Base-by-base conservation (phyloP, 2,888 invertebrate genomes). In the Tenthredo livida region DNA sequence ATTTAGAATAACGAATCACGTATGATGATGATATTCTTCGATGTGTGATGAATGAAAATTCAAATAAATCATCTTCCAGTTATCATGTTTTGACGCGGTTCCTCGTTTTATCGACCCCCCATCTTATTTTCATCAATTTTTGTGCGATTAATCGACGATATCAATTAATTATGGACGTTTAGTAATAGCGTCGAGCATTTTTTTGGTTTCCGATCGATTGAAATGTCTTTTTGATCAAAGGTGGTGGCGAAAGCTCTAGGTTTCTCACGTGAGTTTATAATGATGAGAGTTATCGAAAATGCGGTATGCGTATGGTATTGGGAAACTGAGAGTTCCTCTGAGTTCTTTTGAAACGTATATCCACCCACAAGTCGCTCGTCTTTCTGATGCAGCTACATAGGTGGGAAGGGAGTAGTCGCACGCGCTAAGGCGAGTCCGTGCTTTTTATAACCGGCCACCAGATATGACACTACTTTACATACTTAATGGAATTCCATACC, bases 401-500 rank as follows among this genome's bases (percentile, higher is more conserved):
- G 80, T 33, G 80, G 40, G 25, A 61, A 61, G 80, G 58, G 40
- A 40, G 61, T 37, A 80, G 80, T 61, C 80, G 80, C 90, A 89
- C 89, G 88, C 89, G 86, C 84, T 86, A 77, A 86, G 29, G 85
- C 85, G 67, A 86, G 87, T 85, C 70, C 85, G 85, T 85, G 65
- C 85, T 86, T 86, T 87, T 87, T 87, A 84, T 86, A 85, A 85
- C 65, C 70, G 84, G 84, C 85, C 77, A 84, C 78, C 84, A 86
- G 86, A 85, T 87, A 86, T 86, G 87, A 88, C 88, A 86, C 87
- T 87, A 87, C 87, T 90, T 89, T 89, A 89, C 89, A 87, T 89
- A 87, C 86, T 88, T 89, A 89, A 90, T 88, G 89, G 88, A 88
- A 91, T 90, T 90, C 86, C 86, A 77, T 84, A 47, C 84, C 47